Base-by-base conservation (phyloP, 2,888 invertebrate genomes). In the Eilema depressum region DNA sequence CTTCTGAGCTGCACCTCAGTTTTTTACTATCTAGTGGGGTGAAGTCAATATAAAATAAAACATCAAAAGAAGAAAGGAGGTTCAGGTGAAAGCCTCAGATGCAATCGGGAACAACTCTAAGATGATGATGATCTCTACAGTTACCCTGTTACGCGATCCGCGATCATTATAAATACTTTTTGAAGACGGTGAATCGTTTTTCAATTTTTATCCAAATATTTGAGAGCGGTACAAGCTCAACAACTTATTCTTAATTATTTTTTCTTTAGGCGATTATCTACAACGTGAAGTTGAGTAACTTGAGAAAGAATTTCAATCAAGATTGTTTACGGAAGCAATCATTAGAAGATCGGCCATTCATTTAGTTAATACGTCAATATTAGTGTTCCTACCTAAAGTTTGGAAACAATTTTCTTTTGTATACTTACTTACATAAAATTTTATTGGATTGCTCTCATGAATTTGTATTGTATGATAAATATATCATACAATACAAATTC, bases 271-370 rank as follows among this genome's bases (percentile, higher is more conserved):
- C 62, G 65, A 80, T 81, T 74, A 80, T 76, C 66, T 74, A 74
- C 73, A 80, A 81, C 71, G 75, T 60, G n/a, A 80, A 83, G 81
- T 83, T 84, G 75, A 71, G 70, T 57, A 76, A 83, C 79, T 86
- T 76, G 8, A 67, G 37, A 76, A 87, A 86, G 87, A 85, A 87
- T 87, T 86, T 77, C 83, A 86, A 87, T 87, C 79, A 87, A 83
- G 75, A 85, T 77, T 78, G 85, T 83, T 83, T 84, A 74, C 68
- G 76, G 75, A 78, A 78, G 70, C 41, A 59, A 77, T 79, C 66
- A 73, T 77, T 77, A 76, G 61, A 41, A 26, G 37, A 37, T 57
- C 60, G 59, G 37, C 30, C 26, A 57, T 26, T 57, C 56, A 70
- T 80, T 74, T 66, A 66, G 56, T 60, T 73, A 73, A 76, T 74